Base-by-base conservation (phyloP, 2,113 vertebrate species). In the Lepisosteus osseus region DNA sequence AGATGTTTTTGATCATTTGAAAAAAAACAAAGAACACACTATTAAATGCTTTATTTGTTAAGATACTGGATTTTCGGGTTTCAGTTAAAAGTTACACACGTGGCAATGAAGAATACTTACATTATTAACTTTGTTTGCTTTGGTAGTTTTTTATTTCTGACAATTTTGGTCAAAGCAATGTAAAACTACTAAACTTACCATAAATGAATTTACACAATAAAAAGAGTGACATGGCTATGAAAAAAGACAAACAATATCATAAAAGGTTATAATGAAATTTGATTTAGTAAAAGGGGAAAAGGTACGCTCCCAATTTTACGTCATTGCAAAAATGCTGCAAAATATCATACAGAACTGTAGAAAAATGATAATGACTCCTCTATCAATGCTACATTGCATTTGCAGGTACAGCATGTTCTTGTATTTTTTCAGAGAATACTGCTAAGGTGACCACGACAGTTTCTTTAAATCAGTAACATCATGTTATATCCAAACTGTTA, bases 281-380 rank as follows among this genome's bases (percentile, higher is more conserved):
- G 3, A 59, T 59, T 14, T 42, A 6, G n/a, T 11, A 67, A 45
- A 54, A 54, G 47, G 47, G 6, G 29, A 6, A 9, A 51, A 51
- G 5, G 5, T 51, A 9, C 47, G 9, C 9, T 9, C 47, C 17
- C 51, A 67, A 67, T 54, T 64, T 72, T 68, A 55, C 45, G 54
- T 42, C 70, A 70, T 62, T 77, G 44, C 72, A 81, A 79, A 76
- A 7, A 51, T 61, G 11, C 65, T n/a, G 77, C 78, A 51, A 56
- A 79, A 14, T 66, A 67, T 64, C 67, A 45, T 65, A 68, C 65
- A 67, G 68, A 65, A 65, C 7, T 61, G 41, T 62, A 73, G 63
- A 72, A 72, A 65, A 74, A 41, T 57, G 9, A 51, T 1, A 68
- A 70, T 69, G 71, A 77, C 71, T 76, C 4, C 1, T 62, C 42